These are phyloP conservation scores for Elephas maximus DNA, from an alignment of 2,113 vertebrate genomes.

Conservation along the genomic window DNA sequence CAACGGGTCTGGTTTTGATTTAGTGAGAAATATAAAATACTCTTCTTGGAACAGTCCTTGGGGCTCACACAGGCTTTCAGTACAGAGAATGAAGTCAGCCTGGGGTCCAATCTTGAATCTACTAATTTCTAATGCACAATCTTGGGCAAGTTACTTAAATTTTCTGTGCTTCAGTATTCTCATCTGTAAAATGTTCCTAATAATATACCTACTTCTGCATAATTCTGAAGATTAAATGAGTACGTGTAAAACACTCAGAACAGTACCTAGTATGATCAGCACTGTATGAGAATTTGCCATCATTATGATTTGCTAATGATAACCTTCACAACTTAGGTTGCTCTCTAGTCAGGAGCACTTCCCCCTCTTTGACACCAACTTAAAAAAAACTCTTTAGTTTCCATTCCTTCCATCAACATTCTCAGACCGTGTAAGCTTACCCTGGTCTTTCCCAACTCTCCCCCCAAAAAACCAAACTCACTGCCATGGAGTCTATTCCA, in stretches of 20 bases:
- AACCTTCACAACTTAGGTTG: neutral
- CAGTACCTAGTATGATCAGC: neutral
- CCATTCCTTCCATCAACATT: neutral
- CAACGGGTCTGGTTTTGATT: too few relatives aligned
- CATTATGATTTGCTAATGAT: neutral
- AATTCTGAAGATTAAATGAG: constrained; percentile 23
- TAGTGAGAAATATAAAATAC: constrained; percentile 2
- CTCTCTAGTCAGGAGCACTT: neutral
- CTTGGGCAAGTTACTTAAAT: neutral
- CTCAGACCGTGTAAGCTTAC: neutral
- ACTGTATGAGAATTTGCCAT: neutral
- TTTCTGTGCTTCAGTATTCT: neutral
- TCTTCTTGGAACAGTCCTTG: neutral
- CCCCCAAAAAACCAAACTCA: too few relatives aligned
- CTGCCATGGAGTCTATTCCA: too few relatives aligned
- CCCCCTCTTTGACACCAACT: neutral
- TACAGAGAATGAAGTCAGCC: neutral
- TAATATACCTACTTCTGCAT: neutral
- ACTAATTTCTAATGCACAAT: neutral
- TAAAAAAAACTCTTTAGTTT: neutral
- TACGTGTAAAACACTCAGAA: neutral
- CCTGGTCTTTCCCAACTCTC: neutral
- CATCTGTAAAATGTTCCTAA: neutral
- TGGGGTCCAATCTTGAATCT: neutral
- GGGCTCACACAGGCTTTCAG: neutral